These are phyloP conservation scores for Rugalucina vietnamica DNA, from an alignment of 2,888 invertebrate species.

Conservation along the genomic window DNA sequence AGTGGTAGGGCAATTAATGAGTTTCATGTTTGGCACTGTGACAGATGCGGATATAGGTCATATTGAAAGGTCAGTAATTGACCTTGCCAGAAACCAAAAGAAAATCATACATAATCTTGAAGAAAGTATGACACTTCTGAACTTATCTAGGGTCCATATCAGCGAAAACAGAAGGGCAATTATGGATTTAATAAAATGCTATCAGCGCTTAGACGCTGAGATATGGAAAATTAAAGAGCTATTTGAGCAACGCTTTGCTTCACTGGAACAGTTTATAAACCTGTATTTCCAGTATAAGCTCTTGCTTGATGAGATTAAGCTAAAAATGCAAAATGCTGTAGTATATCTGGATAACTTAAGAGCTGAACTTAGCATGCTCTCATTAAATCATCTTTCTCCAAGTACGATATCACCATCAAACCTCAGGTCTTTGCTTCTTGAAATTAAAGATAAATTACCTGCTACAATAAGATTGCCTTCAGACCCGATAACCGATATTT, in stretches of 20 bases:
- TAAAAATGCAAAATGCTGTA: neutral
- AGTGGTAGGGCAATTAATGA: constrained; percentile 24
- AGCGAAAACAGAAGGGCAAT: constrained; percentile 21
- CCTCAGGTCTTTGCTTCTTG: constrained; percentile 1
- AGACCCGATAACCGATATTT: constrained; percentile 26
- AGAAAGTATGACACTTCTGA: constrained; percentile 20
- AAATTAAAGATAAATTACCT: constrained; percentile 25
- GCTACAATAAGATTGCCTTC: constrained; percentile 10
- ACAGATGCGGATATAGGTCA: constrained; percentile 24
- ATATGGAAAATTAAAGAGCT: neutral
- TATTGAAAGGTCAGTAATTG: neutral
- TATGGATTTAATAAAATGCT: constrained; percentile 12
- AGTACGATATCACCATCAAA: constrained; percentile 20
- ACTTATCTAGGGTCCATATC: constrained; percentile 23
- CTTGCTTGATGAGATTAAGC: constrained; percentile 16
- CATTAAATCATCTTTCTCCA: constrained; percentile 11
- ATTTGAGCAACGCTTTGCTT: neutral
- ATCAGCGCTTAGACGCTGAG: constrained; percentile 4
- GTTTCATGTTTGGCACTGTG: constrained; percentile 40
- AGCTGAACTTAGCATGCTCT: constrained; percentile 22
- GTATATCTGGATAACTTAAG: constrained; percentile 11
- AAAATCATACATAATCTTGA: constrained; percentile 22
- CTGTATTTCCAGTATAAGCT: constrained; percentile 21
- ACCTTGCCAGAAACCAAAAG: constrained; percentile 26
- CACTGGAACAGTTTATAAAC: constrained; percentile 22